Conservation (phyloP, 2,797 vertebrate species). For the Paratrypauchen microcephalus region DNA sequence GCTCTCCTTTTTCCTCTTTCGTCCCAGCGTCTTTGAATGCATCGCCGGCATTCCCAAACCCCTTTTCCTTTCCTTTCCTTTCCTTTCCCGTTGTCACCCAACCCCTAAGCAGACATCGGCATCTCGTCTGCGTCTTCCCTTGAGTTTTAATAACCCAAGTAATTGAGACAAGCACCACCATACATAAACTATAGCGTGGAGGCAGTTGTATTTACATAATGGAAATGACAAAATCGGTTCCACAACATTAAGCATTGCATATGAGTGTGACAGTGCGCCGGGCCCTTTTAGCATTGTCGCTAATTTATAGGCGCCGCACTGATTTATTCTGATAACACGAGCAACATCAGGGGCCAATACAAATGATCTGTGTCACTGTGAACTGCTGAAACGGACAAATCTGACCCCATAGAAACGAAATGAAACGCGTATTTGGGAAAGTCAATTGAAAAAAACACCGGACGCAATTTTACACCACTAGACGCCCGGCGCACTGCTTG, state of each 20-base stretch:
- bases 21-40: conserved; percentile 52
- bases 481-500: background rate
- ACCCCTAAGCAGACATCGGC: conserved; percentile 62
- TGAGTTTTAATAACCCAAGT: conserved; percentile 82
- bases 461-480: conserved; percentile 46
- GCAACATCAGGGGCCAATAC: conserved; percentile 62
- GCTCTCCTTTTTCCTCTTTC: conserved; percentile 7
- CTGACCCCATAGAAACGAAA: conserved; percentile 5
- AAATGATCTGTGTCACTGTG: conserved; percentile 56
- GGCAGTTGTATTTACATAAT: conserved; percentile 87
- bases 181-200: conserved; percentile 79
- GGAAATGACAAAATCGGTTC: conserved; percentile 84
- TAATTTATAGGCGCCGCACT: conserved; percentile 75
- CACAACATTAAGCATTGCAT: conserved; percentile 84
- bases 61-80: too few species aligned
- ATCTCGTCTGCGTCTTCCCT: conserved; percentile 72
- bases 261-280: conserved; percentile 67
- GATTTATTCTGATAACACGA: conserved; percentile 75
- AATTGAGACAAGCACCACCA: conserved; percentile 80
- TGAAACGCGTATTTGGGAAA: conserved; percentile 20
- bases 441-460: conserved; percentile 42
- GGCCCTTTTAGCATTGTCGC: conserved; percentile 56
- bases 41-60: conserved; percentile 65
- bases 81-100: conserved; percentile 68
- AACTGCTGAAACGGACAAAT: conserved; percentile 39